Percentiles rank a stretch among this genome's conserved stretches.
These are phyloP conservation scores for Torymus tubicola DNA, from an alignment of 2,888 invertebrate species.

Conservation along the genomic window DNA sequence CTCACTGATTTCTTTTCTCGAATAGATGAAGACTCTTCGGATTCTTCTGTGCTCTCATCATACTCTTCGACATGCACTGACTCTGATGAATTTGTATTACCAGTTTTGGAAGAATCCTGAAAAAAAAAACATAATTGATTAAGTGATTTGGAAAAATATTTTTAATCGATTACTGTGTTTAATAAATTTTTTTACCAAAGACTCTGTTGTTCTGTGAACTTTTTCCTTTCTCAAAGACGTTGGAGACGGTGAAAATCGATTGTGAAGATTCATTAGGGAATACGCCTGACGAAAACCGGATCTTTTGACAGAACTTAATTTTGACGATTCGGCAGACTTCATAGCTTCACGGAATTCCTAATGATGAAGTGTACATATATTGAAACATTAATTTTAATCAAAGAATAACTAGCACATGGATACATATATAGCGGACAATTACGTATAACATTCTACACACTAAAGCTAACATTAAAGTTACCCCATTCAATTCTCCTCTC, in stretches of 20 bases:
- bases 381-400: neutral
- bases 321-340: conserved; percentile 78
- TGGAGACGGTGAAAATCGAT: conserved; percentile 70
- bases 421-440: conserved; percentile 59
- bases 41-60: conserved; percentile 69
- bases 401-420: conserved; percentile 16
- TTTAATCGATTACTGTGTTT: conserved; percentile 12
- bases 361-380: neutral
- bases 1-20: conserved; percentile 71
- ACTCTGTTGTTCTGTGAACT: conserved; percentile 62
- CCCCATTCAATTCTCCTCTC: conserved; percentile 78
- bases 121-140: conserved; percentile 37
- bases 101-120: conserved; percentile 71
- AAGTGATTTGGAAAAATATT: neutral
- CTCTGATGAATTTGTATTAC: conserved; percentile 71
- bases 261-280: conserved; percentile 72
- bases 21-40: conserved; percentile 70
- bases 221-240: conserved; percentile 62
- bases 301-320: conserved; percentile 71
- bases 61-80: conserved; percentile 73
- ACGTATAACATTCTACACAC: conserved; percentile 59
- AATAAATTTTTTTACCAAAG: conserved; percentile 64
- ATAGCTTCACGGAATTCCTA: conserved; percentile 83
- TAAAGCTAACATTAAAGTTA: conserved; percentile 68
- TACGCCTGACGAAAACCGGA: conserved; percentile 73